These are phyloP conservation scores for Tapera naevia DNA, from an alignment of 2,797 vertebrate species.

Conservation along the genomic window DNA sequence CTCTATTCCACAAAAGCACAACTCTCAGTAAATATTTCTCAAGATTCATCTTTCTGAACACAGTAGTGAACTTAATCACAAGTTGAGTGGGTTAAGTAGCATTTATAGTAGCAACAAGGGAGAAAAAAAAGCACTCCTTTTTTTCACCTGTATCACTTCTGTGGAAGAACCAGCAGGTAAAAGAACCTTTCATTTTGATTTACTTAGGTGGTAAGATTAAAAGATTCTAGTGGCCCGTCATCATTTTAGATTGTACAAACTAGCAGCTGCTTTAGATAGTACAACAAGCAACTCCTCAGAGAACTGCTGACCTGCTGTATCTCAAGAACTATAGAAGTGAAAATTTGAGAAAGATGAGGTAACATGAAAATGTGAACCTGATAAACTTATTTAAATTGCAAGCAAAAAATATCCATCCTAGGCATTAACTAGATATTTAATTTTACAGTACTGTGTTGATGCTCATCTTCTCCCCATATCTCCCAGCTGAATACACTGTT, in stretches of 20 bases:
- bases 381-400: neutral
- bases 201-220: neutral
- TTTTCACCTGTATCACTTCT: neutral
- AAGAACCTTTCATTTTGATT: neutral
- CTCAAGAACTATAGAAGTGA: neutral
- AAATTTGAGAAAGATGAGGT: neutral
- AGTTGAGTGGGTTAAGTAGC: neutral
- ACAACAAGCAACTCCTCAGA: neutral
- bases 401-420: neutral
- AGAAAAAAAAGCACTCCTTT: neutral
- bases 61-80: neutral
- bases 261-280: neutral
- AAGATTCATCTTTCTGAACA: neutral
- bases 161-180: neutral
- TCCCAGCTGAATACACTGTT: neutral
- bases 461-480: neutral
- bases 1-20: neutral
- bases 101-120: neutral
- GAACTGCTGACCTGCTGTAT: neutral
- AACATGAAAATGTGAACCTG: neutral
- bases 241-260: neutral
- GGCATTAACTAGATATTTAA: neutral
- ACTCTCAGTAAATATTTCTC: neutral
- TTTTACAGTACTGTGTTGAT: neutral
- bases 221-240: neutral